phyloP scores from a whole-genome alignment of 1,140 invertebrate species.

The Tenebrio molitor region DNA sequence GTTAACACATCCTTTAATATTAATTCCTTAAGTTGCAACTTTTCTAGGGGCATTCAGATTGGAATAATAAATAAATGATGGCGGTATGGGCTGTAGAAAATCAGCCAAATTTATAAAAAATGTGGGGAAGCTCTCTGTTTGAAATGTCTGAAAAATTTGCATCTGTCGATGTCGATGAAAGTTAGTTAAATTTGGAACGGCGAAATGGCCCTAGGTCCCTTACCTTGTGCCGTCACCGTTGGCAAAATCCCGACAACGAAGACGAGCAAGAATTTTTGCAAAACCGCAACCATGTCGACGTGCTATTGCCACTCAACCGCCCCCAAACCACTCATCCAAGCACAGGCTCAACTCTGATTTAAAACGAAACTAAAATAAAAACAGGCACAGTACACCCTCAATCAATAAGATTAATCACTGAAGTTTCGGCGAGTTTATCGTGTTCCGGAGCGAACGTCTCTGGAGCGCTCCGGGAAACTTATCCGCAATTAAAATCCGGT shows the following conservation, averaged over 20 bases:
- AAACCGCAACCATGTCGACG: slow-evolving; percentile 20
- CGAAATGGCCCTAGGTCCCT: neutral
- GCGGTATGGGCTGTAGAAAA: neutral
- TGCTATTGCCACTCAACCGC: neutral
- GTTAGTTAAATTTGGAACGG: no score
- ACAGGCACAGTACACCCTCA: slow-evolving; percentile 13
- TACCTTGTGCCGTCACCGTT: slow-evolving; percentile 23
- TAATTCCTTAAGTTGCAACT: neutral
- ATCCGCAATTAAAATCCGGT: slow-evolving; percentile 45
- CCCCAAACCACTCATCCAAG: slow-evolving; percentile 2
- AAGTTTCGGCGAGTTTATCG: slow-evolving; percentile 33
- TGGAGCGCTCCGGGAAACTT: slow-evolving; percentile 29
- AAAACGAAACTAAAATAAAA: slow-evolving; percentile 9
- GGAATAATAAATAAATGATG: neutral
- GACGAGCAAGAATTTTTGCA: slow-evolving; percentile 2
- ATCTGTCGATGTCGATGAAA: no score
- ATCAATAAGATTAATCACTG: slow-evolving; percentile 24
- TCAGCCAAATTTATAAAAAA: no score
- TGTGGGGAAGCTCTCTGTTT: no score
- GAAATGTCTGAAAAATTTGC: no score
- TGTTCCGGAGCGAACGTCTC: slow-evolving; percentile 30
- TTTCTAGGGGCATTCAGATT: neutral
- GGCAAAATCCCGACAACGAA: slow-evolving; percentile 19
- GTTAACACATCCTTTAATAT: no score
- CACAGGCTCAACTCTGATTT: slow-evolving; percentile 1